phyloP scores from a whole-genome alignment of 2,888 invertebrate species.

The Mycalesis mineus region DNA sequence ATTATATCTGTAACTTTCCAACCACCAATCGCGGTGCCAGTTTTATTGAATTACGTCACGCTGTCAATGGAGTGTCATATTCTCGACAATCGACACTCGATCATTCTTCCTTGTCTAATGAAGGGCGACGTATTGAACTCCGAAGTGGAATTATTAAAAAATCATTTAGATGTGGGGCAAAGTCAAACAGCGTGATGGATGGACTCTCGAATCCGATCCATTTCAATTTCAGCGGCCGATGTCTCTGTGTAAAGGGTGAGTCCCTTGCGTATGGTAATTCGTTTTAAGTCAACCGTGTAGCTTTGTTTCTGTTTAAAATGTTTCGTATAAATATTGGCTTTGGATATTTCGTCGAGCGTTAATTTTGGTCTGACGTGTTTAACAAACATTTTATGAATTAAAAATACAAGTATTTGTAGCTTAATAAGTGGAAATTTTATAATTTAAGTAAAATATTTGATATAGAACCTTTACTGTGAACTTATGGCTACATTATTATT shows the following conservation, averaged over 20 bases:
- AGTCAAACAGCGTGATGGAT: conserved; percentile 69
- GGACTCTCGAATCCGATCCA: conserved; percentile 73
- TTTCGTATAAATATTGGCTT: conserved; percentile 25
- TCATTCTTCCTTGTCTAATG: conserved; percentile 60
- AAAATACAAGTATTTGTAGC: too few species aligned
- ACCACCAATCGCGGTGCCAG: conserved; percentile 33
- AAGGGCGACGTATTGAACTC: conserved; percentile 52
- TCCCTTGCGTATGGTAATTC: conserved; percentile 61
- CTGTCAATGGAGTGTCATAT: conserved; percentile 73
- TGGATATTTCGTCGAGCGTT: conserved; percentile 16
- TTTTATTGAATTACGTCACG: conserved; percentile 59
- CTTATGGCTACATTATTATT: too few species aligned
- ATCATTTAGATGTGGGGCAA: conserved; percentile 70
- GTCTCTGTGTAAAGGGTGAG: conserved; percentile 65
- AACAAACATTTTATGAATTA: not conserved
- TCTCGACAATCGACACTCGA: conserved; percentile 60
- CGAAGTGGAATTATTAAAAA: conserved; percentile 74
- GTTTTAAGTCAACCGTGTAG: conserved; percentile 49
- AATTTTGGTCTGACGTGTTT: not conserved
- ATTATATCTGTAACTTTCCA: conserved; percentile 9
- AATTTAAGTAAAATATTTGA: too few species aligned
- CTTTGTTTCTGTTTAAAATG: conserved; percentile 37
- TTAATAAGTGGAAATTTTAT: too few species aligned
- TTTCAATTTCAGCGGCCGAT: conserved; percentile 66
- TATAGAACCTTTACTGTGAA: too few species aligned